Evolutionary conservation across 2,797 vertebrate species (phyloP), one percentile per base, ranked within the genome.

Genomic region (Halcyon chelicuti): DNA sequence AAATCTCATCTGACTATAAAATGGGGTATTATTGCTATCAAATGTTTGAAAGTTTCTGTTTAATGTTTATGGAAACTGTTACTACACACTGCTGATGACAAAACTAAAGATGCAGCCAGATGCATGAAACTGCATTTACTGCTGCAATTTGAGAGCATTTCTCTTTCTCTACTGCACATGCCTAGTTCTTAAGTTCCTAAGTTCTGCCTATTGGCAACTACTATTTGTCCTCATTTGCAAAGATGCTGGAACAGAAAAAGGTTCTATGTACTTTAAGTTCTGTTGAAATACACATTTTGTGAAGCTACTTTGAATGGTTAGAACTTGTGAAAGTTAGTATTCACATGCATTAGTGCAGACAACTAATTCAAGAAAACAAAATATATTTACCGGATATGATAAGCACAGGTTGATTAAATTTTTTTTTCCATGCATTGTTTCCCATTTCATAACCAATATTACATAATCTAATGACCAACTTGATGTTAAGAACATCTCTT

Each of bases 41-140:
- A 70, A 22, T 16, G 39, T 72, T 51, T 37, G 9, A 66, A 91
- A 73, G 13, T 31, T 66, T 52, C 25, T 54, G 23, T 58, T 70
- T 88, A 58, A 58, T 14, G n/a, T 75, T 39, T 57, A 51, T 7
- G 33, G 62, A 65, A 75, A 51, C 25, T 13, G 7, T 72, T 72
- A 54, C 5, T 35, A 70, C 11, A 20, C 12, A 28, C 7, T 33
- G 26, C 5, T 75, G 46, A 35, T 58, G 73, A 54, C 42, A 83
- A 58, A 77, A 20, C 21, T 40, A 31, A 72, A 61, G 31, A 58
- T n/a, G 35, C 21, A 79, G 23, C 15, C 0, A 0, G 29, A 44
- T 28, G 39, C 40, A 73, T 7, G 15, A 47, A 31, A 62, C 10
- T 2, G 6, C 0, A 0, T 2, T 12, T 9, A 49, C 33, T 17